These are phyloP conservation scores for Syngnathus scovelli DNA, from an alignment of 2,113 vertebrate genomes.

Conservation along the genomic window DNA sequence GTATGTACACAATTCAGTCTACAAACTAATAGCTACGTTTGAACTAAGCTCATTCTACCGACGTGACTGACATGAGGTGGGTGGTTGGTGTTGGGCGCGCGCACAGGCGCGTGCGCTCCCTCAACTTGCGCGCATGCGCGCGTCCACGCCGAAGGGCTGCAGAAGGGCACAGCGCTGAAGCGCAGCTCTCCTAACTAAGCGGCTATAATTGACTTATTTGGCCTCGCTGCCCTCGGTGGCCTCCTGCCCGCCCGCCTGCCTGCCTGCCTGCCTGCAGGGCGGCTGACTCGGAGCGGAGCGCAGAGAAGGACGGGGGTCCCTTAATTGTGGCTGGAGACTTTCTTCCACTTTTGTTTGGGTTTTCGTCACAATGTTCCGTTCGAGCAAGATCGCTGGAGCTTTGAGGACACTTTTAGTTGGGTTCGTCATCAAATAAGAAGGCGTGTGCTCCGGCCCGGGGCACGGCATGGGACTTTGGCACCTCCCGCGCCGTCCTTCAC, in stretches of 20 bases:
- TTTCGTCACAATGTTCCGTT: not conserved
- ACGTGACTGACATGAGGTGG: not conserved
- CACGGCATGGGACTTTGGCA: conserved; percentile 12
- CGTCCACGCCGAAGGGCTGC: not conserved
- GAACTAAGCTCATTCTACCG: too few relatives aligned
- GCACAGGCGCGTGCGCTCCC: not conserved
- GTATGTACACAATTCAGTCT: too few relatives aligned
- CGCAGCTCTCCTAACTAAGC: not conserved
- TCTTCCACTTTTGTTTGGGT: not conserved
- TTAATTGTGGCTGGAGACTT: not conserved
- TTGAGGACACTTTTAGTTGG: not conserved
- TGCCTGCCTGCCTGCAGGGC: not conserved
- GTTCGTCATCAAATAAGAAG: not conserved
- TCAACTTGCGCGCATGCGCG: not conserved
- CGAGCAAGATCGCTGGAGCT: not conserved
- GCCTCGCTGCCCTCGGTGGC: conserved; percentile 30
- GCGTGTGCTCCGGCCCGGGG: conserved; percentile 18
- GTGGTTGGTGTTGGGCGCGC: not conserved
- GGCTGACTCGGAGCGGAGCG: conserved; percentile 12
- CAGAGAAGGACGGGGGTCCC: too few relatives aligned
- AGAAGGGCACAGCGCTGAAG: not conserved
- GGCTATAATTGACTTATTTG: conserved; percentile 46
- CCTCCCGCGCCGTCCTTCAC: conserved; percentile 31
- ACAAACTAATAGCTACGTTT: too few relatives aligned
- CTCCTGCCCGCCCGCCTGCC: not conserved